Percentiles rank a stretch among this genome's conserved stretches.
These are phyloP conservation scores for Saxicola maurus DNA, from an alignment of 2,797 vertebrate species.

Conservation along the genomic window DNA sequence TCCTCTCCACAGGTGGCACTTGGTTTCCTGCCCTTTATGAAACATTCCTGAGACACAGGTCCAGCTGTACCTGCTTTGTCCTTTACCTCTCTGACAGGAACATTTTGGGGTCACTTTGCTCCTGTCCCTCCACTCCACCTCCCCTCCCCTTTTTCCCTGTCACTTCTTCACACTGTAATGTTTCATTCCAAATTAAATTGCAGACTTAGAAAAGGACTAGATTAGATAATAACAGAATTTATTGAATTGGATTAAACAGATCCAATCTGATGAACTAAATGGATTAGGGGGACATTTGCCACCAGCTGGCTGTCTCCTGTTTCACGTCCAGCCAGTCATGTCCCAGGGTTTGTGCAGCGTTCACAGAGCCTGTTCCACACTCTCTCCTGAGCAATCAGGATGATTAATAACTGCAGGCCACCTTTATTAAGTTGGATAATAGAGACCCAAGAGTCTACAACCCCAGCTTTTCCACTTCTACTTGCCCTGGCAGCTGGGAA, in stretches of 20 bases:
- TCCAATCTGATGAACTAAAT: background rate
- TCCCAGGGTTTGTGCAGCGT: background rate
- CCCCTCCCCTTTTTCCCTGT: background rate
- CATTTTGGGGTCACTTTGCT: background rate
- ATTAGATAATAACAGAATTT: background rate
- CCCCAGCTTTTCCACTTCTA: background rate
- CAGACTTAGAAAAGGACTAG: background rate
- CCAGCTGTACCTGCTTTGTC: background rate
- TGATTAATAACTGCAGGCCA: background rate
- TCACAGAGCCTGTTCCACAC: background rate
- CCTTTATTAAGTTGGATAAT: background rate
- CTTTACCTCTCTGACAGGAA: background rate
- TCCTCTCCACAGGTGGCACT: background rate
- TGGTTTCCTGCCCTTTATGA: background rate
- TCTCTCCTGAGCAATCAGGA: background rate
- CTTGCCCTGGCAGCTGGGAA: background rate
- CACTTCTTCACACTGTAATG: background rate
- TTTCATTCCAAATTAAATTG: background rate
- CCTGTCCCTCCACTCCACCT: background rate
- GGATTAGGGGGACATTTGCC: background rate
- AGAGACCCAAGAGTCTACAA: background rate
- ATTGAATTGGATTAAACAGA: background rate
- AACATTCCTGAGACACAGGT: accelerated
- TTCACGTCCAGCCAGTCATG: background rate
- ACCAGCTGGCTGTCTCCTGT: background rate